Conservation (phyloP, 2,113 vertebrate species). For the Siniperca knerii region DNA sequence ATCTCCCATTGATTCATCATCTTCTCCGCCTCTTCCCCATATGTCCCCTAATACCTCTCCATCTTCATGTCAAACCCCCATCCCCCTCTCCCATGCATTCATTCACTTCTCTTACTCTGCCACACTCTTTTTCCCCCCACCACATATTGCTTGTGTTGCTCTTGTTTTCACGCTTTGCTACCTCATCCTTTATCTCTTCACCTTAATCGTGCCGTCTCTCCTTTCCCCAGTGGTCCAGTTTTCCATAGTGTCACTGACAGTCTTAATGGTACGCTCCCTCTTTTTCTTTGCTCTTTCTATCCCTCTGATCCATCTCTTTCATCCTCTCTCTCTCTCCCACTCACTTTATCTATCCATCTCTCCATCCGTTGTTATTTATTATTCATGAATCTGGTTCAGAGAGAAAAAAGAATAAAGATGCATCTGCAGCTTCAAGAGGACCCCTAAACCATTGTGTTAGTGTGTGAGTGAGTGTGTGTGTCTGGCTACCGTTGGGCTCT, state of each 20-base stretch:
- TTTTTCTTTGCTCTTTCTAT: background rate
- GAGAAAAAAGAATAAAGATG: conserved; percentile 51
- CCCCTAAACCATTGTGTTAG: background rate
- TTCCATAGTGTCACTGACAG: conserved; percentile 26
- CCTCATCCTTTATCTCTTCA: conserved; percentile 8
- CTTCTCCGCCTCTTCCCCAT: conserved; percentile 7
- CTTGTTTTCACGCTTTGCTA: conserved; percentile 48
- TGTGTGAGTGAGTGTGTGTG: conserved; percentile 13
- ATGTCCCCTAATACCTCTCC: conserved; percentile 14
- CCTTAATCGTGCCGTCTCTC: background rate
- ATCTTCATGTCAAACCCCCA: conserved; percentile 33
- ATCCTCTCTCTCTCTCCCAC: background rate
- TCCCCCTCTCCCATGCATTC: background rate
- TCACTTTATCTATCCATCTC: conserved; percentile 45
- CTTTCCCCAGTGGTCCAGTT: conserved; percentile 25
- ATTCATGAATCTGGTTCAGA: conserved; percentile 68
- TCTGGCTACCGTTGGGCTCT: conserved; percentile 14
- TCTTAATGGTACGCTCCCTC: conserved; percentile 15
- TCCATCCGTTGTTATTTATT: conserved; percentile 58
- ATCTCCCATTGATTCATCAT: conserved; percentile 3
- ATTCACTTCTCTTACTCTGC: conserved; percentile 23
- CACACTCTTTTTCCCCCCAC: background rate
- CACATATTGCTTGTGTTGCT: conserved; percentile 24
- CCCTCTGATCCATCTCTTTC: background rate
- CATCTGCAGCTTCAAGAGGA: conserved; percentile 58